phyloP scores from a whole-genome alignment of 2,113 vertebrate species.

The Tauraco erythrolophus region DNA sequence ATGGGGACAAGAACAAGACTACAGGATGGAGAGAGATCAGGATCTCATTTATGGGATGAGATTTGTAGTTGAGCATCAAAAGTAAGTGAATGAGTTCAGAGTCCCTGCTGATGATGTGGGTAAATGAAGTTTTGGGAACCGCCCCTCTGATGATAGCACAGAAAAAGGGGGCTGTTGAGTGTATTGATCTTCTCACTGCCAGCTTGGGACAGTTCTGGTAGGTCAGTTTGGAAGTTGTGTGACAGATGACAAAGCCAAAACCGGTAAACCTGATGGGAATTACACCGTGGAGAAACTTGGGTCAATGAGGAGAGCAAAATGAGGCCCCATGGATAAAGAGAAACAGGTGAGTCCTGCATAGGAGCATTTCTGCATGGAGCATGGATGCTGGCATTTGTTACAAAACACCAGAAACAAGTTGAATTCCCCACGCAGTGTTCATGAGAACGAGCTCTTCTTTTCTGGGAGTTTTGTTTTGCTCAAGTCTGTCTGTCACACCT shows the following conservation, averaged over 20 bases:
- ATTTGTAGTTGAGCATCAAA: not conserved
- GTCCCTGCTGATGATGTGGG: not conserved
- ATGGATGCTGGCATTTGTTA: not conserved
- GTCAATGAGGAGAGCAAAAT: not conserved
- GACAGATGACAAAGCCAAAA: not conserved
- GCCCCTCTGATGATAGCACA: not conserved
- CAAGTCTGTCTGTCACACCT: not conserved
- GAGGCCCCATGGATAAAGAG: accelerated
- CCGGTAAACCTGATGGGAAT: not conserved
- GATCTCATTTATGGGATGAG: not conserved
- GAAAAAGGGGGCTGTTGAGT: not conserved
- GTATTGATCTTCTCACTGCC: not conserved
- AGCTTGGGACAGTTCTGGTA: not conserved
- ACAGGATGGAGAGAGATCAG: not conserved
- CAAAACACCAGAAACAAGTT: not conserved
- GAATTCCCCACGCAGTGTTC: not conserved
- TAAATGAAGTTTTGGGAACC: not conserved
- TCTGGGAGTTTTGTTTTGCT: not conserved
- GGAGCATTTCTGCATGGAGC: not conserved
- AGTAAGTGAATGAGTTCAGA: not conserved
- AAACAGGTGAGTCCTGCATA: not conserved
- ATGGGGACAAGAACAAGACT: accelerated
- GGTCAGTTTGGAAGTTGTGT: not conserved
- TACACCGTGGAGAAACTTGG: not conserved
- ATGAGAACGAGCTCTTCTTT: not conserved